A percentile compares a stretch with the other conserved stretches of the same genome.
These are phyloP conservation scores for Leptopilina syphax DNA, from an alignment of 2,888 invertebrate genomes.

Conservation along the genomic window DNA sequence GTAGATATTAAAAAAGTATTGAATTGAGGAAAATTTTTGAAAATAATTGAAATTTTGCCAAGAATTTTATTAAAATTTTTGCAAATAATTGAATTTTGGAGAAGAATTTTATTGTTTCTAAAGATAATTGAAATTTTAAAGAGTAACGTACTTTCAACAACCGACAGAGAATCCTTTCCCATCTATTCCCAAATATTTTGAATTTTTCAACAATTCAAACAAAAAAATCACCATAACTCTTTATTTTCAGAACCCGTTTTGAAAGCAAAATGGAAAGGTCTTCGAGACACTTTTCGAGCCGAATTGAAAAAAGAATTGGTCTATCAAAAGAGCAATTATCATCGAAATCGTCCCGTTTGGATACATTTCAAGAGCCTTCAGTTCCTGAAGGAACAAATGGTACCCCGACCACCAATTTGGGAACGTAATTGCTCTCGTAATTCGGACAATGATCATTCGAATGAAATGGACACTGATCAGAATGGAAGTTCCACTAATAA, in stretches of 20 bases:
- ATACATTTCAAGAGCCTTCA: slow-evolving; percentile 74
- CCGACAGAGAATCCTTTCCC: neutral
- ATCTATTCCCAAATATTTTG: too few species aligned
- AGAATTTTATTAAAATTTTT: too few species aligned
- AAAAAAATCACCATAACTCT: too few species aligned
- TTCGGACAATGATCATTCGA: slow-evolving; percentile 50
- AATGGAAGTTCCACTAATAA: slow-evolving; percentile 43
- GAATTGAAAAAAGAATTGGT: slow-evolving; percentile 74
- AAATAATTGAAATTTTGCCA: too few species aligned
- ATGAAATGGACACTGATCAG: slow-evolving; percentile 50
- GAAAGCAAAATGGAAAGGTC: slow-evolving; percentile 74
- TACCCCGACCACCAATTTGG: slow-evolving; percentile 72
- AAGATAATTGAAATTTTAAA: too few species aligned
- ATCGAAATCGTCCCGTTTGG: slow-evolving; percentile 72
- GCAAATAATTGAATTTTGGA: too few species aligned
- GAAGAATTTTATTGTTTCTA: too few species aligned
- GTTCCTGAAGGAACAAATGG: slow-evolving; percentile 75
- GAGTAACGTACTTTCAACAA: slow-evolving; percentile 17
- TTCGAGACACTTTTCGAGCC: slow-evolving; percentile 74
- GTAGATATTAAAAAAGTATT: too few species aligned
- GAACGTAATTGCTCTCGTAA: slow-evolving; percentile 60
- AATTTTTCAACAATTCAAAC: neutral
- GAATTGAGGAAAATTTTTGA: too few species aligned
- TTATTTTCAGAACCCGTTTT: slow-evolving; percentile 66
- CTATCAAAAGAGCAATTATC: slow-evolving; percentile 68